Evolutionary conservation across 2,797 vertebrate species (phyloP).

Genomic region (Myotis pilosus): DNA sequence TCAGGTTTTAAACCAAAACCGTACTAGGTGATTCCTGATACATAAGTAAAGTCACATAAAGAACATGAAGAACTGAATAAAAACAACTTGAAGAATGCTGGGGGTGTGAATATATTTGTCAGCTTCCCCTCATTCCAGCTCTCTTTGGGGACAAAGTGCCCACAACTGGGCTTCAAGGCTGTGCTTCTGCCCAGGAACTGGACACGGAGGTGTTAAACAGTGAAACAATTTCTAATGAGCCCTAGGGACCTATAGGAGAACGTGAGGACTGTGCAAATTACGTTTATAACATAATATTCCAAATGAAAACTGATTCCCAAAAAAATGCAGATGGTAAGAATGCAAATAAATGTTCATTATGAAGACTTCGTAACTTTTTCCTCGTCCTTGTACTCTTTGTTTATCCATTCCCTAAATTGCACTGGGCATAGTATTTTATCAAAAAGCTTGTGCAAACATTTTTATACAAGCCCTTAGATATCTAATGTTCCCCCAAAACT

Average conservation of each 20-base stretch:
- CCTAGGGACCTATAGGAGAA: conserved; percentile 21
- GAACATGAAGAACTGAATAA: not conserved
- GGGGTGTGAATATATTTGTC: not conserved
- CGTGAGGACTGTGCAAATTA: not conserved
- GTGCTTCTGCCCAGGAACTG: not conserved
- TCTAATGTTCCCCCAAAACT: conserved; percentile 77
- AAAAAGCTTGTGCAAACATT: conserved; percentile 52
- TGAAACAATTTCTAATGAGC: conserved; percentile 29
- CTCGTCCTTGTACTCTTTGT: not conserved
- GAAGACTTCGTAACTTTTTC: conserved; percentile 18
- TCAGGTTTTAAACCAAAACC: conserved; percentile 22
- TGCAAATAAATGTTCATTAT: conserved; percentile 31
- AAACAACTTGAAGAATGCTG: not conserved
- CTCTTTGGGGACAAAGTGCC: not conserved
- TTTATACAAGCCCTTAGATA: conserved; percentile 61
- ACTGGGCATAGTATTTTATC: conserved; percentile 27
- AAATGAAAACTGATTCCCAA: conserved; percentile 51
- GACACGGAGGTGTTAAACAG: conserved; percentile 16
- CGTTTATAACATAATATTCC: conserved; percentile 58
- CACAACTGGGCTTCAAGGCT: not conserved
- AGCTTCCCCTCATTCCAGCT: not conserved
- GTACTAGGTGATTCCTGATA: not conserved
- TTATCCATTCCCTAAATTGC: conserved; percentile 46
- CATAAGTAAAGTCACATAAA: not conserved
- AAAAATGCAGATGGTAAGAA: conserved; percentile 43